Evolutionary conservation across 1,140 invertebrate genomes (phyloP), one percentile per base, ranked within the genome.

Genomic region (Rhagoletis zephyria): DNA sequence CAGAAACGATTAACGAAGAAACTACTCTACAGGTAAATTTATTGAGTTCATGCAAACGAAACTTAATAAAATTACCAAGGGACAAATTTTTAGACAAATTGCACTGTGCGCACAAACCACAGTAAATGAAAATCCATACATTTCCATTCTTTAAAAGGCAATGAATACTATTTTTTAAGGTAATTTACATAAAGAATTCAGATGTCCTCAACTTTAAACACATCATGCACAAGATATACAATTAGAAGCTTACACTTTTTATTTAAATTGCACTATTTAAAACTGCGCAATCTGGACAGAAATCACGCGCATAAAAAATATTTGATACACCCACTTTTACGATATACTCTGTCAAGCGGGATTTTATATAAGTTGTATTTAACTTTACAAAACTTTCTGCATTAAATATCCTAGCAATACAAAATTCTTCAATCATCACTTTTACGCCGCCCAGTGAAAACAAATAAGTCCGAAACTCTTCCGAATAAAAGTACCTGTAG

Each of bases 401-500:
- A 48, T 42, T 59, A 56, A 56, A 56, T 56, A 56, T n/a, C 7
- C 45, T 30, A 42, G 74, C 45, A 81, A 56, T 81, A 81, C 74
- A 81, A n/a, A 81, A 19, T 81, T 59, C 45, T 81, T 81, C 74
- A 81, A 45, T 81, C 74, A 81, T 81, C 74, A 81, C 48, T 56
- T 81, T 81, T 81, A 81, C 74, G 74, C 74, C 74, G 74, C 74
- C 74, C 74, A 81, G 74, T 59, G 74, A 81, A 81, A 81, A 81
- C 74, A 81, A 81, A 81, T 81, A 81, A 59, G 74, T 81, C 74
- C 74, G 74, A 81, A 81, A 16, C 5, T 10, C 16, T 56, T 81
- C 74, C 74, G 74, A 81, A 81, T 81, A 81, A 81, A 81, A 81
- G 74, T 81, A 81, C 74, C 74, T 81, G 74, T 81, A 81, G 42